phyloP scores from a whole-genome alignment of 2,888 invertebrate species.

The Drosophila neotestacea region DNA sequence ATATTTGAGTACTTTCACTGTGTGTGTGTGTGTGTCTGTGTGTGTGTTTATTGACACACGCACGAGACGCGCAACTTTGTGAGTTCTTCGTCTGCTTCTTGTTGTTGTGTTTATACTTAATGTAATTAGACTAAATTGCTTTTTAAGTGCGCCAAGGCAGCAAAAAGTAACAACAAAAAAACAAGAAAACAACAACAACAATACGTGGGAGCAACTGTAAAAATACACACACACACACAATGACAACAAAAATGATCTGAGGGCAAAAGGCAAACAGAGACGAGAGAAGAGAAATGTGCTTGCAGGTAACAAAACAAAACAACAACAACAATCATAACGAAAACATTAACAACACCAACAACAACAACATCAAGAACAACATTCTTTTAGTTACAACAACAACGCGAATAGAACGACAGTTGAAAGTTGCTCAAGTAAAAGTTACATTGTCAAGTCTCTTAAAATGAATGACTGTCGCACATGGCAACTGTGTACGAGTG shows the following conservation, averaged over 20 bases:
- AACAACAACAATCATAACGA: conserved; percentile 20
- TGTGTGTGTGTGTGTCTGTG: conserved; percentile 22
- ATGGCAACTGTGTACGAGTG: conserved; percentile 10
- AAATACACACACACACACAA: background rate
- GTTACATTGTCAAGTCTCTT: conserved; percentile 50
- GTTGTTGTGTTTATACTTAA: conserved; percentile 72
- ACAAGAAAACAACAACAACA: conserved; percentile 5
- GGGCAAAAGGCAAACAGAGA: conserved; percentile 8
- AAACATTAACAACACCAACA: conserved; percentile 17
- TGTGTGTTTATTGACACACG: conserved; percentile 77
- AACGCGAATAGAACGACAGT: conserved; percentile 32
- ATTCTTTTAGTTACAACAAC: conserved; percentile 7
- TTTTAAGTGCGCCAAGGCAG: conserved; percentile 73
- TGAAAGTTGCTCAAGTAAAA: conserved; percentile 47
- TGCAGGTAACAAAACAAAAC: conserved; percentile 19
- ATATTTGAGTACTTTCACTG: conserved; percentile 34
- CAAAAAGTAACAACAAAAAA: conserved; percentile 26
- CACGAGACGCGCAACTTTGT: conserved; percentile 56
- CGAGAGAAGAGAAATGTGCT: conserved; percentile 12
- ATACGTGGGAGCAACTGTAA: too few species aligned
- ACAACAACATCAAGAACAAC: conserved; percentile 31
- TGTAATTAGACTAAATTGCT: conserved; percentile 81
- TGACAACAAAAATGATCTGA: conserved; percentile 23
- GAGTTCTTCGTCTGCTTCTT: conserved; percentile 20
- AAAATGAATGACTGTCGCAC: conserved; percentile 47